Conservation (phyloP, 2,888 invertebrate genomes). For the Cheilosia urbana region DNA sequence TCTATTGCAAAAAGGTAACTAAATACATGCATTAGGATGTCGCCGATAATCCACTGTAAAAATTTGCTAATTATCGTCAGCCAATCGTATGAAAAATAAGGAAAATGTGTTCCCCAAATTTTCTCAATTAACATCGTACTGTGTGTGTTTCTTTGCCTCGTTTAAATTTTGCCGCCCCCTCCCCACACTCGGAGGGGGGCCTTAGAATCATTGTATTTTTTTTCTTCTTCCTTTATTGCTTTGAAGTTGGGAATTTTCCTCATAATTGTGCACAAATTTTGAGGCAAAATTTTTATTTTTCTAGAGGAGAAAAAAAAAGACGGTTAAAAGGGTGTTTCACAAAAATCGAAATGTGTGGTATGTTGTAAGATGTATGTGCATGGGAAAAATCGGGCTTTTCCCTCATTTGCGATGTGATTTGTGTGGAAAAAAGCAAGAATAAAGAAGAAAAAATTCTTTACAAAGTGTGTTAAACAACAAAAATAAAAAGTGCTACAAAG, state of each 20-base stretch:
- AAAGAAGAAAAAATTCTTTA: slow-evolving; percentile 27
- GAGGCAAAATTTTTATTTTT: slow-evolving; percentile 17
- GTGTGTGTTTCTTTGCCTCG: slow-evolving; percentile 42
- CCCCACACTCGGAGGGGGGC: slow-evolving; percentile 38
- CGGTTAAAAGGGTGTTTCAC: slow-evolving; percentile 73
- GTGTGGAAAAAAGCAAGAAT: slow-evolving; percentile 55
- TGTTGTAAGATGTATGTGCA: slow-evolving; percentile 66
- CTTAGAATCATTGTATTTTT: slow-evolving; percentile 20
- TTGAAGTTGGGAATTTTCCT: slow-evolving; percentile 14
- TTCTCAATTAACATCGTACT: slow-evolving; percentile 34
- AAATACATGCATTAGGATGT: slow-evolving; percentile 74
- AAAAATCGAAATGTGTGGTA: slow-evolving; percentile 65
- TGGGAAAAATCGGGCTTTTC: slow-evolving; percentile 69
- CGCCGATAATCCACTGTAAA: slow-evolving; percentile 75
- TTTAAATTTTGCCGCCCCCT: slow-evolving; percentile 29
- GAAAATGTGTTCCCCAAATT: slow-evolving; percentile 47
- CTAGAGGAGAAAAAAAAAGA: slow-evolving; percentile 28
- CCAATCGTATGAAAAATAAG: slow-evolving; percentile 43
- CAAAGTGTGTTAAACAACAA: slow-evolving; percentile 44
- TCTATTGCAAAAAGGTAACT: slow-evolving; percentile 79
- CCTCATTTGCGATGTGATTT: slow-evolving; percentile 66
- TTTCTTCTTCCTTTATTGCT: slow-evolving; percentile 15
- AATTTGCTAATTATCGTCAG: slow-evolving; percentile 57
- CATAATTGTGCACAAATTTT: slow-evolving; percentile 41
- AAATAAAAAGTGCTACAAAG: slow-evolving; percentile 9